Base-by-base conservation (phyloP, 2,797 vertebrate species). In the Trachurus trachurus region DNA sequence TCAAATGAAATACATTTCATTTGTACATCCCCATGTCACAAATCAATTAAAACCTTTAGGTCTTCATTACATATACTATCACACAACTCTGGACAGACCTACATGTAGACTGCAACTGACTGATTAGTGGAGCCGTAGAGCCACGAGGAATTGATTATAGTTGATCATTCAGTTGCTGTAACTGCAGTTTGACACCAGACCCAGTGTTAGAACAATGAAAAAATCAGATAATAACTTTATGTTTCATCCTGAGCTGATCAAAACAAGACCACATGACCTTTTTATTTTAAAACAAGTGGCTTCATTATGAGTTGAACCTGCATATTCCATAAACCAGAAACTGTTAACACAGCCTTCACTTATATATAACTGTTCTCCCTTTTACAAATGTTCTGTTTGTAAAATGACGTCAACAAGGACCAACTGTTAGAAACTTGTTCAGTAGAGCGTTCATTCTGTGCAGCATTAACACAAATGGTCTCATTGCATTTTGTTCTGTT, bases 391-490 rank as follows among this genome's bases (percentile, higher is more conserved):
- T 8, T 45, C 49, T 42, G 40, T 47, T 47, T 47, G 45, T 47
- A 47, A 47, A 47, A 3, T 54, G 47, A 2, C 40, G 37, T 31
- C 8, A 10, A 12, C 12, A 17, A 21, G 4, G 52, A 53, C 31
- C 42, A 26, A 49, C 17, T 31, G 26, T n/a, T 13, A 62, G 31
- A 72, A 67, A 21, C 34, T 42, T 26, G 8, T 12, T 4, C 3
- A 40, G 16, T 9, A 13, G 31, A 61, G 31, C 60, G 54, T 68
- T 61, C 44, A 29, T 63, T 13, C 34, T 57, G 17, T 67, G 44
- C 49, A 60, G 60, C 57, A 57, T 42, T 13, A 58, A 67, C 59
- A 58, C 64, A 61, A 58, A 52, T 44, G 65, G 56, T 52, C 49
- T 29, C 26, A 65, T 58, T 75, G 22, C 22, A 21, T 59, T 74